Evolutionary conservation across 2,888 invertebrate genomes (phyloP), one percentile per base, ranked within the genome.

Genomic region (Gasteruption jaculator): DNA sequence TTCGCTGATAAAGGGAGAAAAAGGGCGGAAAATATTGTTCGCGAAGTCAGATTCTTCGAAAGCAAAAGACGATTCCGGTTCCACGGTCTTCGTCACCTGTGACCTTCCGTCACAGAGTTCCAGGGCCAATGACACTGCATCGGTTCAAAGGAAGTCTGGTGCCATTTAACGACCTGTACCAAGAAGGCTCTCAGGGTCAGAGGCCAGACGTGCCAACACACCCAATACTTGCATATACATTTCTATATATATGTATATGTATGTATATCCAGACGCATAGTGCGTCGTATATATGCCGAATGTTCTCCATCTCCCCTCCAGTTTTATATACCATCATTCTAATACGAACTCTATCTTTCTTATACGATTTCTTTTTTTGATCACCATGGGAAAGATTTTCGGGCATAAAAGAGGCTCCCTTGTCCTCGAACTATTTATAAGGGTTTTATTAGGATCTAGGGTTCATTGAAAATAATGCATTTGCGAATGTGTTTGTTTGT

Each of bases 71-170:
- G 52, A 53, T 51, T 54, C 50, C 50, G 50, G 50, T 55, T 54
- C 53, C 56, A 48, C 50, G 53, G 48, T 57, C 52, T 50, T 60
- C 58, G 57, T 61, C 61, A 61, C 61, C 61, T 61, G 61, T 60
- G 61, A 63, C 63, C 63, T 63, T 61, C 61, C 53, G 56, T 53
- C 53, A 58, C 54, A 53, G 56, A 21, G n/a, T 33, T 32, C 44
- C 43, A 39, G 50, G 58, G 59, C 58, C 58, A 62, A 61, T 58
- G 61, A 61, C 62, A 62, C 54, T 45, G 52, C 50, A 49, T 55
- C 54, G 58, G 53, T 59, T 62, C 60, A 58, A 57, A 61, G 60
- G 62, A 63, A 63, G 58, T 62, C 61, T 64, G 58, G 56, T 60
- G 58, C 54, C 60, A 57, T 59, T 64, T 60, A 63, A 62, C 58